Percentiles rank a stretch among this genome's conserved stretches.
phyloP scores from a whole-genome alignment of 2,888 invertebrate species.

The Hydrotaea cyrtoneurina region DNA sequence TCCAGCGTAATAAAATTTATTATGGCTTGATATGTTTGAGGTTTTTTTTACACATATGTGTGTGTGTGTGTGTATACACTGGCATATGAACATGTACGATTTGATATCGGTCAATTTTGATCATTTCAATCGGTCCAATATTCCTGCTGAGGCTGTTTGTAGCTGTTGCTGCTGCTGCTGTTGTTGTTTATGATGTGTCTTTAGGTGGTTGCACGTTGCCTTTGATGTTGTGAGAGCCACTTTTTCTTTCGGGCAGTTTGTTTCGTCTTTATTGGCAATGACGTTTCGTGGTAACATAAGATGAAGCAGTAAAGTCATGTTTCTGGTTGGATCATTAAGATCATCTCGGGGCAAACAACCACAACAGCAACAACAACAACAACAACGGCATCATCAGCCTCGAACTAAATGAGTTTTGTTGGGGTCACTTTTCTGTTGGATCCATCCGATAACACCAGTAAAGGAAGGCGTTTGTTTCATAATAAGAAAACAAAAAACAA shows the following conservation, averaged over 20 bases:
- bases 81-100: neutral
- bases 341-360: slow-evolving; percentile 10
- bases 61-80: too few relatives aligned
- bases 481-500: slow-evolving; percentile 5
- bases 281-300: slow-evolving; percentile 1
- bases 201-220: slow-evolving; percentile 1
- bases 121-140: neutral
- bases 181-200: slow-evolving; percentile 16
- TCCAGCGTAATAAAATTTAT: slow-evolving; percentile 72
- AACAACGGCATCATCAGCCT: too few relatives aligned
- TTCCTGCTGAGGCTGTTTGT: slow-evolving; percentile 13
- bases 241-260: neutral
- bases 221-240: neutral
- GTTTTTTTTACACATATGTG: neutral
- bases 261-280: neutral
- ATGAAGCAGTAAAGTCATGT: slow-evolving; percentile 8
- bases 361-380: neutral
- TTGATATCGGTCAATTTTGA: neutral
- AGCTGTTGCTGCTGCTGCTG: neutral
- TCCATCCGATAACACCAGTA: neutral
- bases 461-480: slow-evolving; percentile 48
- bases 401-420: neutral
- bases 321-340: slow-evolving; percentile 44
- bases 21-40: slow-evolving; percentile 30
- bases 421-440: neutral